Conservation (phyloP, 2,888 invertebrate genomes). For the Archips xylosteana region DNA sequence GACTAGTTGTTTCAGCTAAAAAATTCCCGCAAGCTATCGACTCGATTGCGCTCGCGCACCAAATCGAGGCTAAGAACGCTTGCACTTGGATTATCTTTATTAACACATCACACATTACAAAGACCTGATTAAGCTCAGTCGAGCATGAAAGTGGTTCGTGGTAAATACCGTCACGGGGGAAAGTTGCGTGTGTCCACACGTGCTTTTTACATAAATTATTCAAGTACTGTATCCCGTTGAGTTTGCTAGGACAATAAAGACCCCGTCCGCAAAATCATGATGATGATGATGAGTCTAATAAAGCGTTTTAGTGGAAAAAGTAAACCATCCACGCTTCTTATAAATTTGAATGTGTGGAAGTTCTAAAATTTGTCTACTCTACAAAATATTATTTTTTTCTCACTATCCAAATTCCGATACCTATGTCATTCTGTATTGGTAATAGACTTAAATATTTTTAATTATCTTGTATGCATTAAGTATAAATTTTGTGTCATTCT, state of each 20-base stretch:
- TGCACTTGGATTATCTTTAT: slow-evolving; percentile 36
- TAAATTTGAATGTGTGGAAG: not conserved
- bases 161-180: slow-evolving; percentile 47
- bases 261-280: not conserved
- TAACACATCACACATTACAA: slow-evolving; percentile 41
- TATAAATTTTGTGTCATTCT: no score
- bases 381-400: no score
- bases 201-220: slow-evolving; percentile 42
- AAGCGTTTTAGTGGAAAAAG: not conserved
- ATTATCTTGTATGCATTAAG: no score
- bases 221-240: slow-evolving; percentile 24
- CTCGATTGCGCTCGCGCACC: slow-evolving; percentile 13
- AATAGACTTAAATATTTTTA: no score
- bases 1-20: not conserved
- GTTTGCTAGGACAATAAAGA: slow-evolving; percentile 13
- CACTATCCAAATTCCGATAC: no score
- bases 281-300: no score
- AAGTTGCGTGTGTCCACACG: slow-evolving; percentile 39
- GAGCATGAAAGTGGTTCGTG: slow-evolving; percentile 51
- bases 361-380: no score
- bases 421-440: no score
- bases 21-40: not conserved
- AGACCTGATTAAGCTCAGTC: slow-evolving; percentile 41
- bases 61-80: slow-evolving; percentile 2
- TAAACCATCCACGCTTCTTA: no score